Evolutionary conservation across 2,888 invertebrate genomes (phyloP).

Genomic region (Eucera pruinosa): DNA sequence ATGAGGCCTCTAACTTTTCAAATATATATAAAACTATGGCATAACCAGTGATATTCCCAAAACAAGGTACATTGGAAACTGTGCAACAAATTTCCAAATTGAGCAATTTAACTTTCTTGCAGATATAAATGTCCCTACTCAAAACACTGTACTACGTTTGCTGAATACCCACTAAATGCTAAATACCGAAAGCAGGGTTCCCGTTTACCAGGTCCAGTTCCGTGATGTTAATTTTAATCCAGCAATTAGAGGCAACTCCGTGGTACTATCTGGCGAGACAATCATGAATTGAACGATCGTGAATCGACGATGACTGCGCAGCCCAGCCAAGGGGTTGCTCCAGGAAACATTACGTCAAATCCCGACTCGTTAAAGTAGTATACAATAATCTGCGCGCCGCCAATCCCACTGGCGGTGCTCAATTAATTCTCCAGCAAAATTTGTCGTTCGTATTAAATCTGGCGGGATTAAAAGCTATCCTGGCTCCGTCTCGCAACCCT

Average conservation of each 20-base stretch:
- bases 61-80: too few relatives aligned
- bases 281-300: slow-evolving; percentile 51
- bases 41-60: too few relatives aligned
- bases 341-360: slow-evolving; percentile 79
- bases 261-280: slow-evolving; percentile 47
- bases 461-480: slow-evolving; percentile 83
- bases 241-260: slow-evolving; percentile 54
- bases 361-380: slow-evolving; percentile 81
- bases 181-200: neutral
- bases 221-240: slow-evolving; percentile 48
- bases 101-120: neutral
- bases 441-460: slow-evolving; percentile 84
- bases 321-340: slow-evolving; percentile 60
- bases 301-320: slow-evolving; percentile 61
- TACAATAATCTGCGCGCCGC: slow-evolving; percentile 82
- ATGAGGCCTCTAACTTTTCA: too few relatives aligned
- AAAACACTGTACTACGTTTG: neutral
- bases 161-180: neutral
- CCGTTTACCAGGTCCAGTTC: neutral
- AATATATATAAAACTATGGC: too few relatives aligned
- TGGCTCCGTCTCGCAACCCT: slow-evolving; percentile 68
- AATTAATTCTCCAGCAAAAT: slow-evolving; percentile 83
- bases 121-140: neutral
- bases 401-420: slow-evolving; percentile 80
- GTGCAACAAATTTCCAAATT: too few relatives aligned